These are phyloP conservation scores for Gnathochromis pfefferi DNA, from an alignment of 2,113 vertebrate genomes.

Conservation along the genomic window DNA sequence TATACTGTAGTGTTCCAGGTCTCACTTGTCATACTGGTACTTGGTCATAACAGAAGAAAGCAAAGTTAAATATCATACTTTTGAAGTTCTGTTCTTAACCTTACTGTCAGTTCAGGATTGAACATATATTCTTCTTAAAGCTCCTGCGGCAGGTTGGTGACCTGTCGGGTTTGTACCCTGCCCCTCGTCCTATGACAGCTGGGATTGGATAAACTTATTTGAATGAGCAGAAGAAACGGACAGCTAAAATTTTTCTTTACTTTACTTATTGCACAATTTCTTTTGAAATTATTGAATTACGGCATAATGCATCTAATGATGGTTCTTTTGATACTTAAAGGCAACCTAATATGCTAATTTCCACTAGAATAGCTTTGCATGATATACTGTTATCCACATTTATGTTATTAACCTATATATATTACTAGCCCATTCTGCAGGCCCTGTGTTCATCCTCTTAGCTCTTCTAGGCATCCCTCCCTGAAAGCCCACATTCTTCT, in stretches of 20 bases:
- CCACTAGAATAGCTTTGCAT: not conserved
- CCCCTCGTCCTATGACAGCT: accelerated
- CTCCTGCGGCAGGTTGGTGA: not conserved
- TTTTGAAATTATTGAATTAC: not conserved
- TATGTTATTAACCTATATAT: not conserved
- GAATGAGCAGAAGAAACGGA: not conserved
- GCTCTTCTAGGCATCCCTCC: not conserved
- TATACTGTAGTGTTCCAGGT: not conserved
- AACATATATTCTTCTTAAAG: not conserved
- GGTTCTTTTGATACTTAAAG: not conserved
- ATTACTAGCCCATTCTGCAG: not conserved
- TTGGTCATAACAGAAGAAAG: not conserved
- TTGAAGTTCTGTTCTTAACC: not conserved
- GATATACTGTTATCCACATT: not conserved
- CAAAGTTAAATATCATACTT: not conserved
- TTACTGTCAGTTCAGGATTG: not conserved
- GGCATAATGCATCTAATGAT: not conserved
- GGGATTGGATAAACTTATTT: not conserved
- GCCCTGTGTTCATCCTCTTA: not conserved
- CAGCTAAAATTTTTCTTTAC: not conserved
- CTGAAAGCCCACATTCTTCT: not conserved
- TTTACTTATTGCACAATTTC: not conserved
- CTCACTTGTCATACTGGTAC: not conserved
- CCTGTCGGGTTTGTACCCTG: not conserved
- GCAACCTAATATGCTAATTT: not conserved